A percentile compares a stretch with the other conserved stretches of the same genome.
Conservation (phyloP, 2,113 vertebrate genomes). For the Pangasianodon gigas region DNA sequence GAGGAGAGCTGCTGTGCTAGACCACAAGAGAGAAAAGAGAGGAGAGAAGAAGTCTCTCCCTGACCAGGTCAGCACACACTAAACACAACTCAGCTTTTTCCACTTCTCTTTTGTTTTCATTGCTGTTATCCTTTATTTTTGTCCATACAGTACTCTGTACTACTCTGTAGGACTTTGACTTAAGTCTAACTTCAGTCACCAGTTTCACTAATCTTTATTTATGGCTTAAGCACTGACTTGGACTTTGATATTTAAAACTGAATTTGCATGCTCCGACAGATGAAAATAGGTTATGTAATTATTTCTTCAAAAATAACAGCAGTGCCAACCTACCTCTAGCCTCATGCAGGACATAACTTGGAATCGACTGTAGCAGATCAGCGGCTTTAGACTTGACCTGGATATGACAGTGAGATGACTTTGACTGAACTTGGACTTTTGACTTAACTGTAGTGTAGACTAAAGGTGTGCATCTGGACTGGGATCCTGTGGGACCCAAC, state of each 20-base stretch:
- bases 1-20: slow-evolving; percentile 39
- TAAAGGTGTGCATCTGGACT: background rate
- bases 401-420: background rate
- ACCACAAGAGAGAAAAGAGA: slow-evolving; percentile 45
- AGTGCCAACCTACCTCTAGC: background rate
- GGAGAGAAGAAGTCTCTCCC: slow-evolving; percentile 4
- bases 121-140: slow-evolving; percentile 4
- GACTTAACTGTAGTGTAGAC: background rate
- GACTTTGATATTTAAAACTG: background rate
- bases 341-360: background rate
- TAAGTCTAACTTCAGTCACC: background rate
- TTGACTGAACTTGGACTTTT: background rate
- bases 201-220: background rate
- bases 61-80: slow-evolving; percentile 38
- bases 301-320: background rate
- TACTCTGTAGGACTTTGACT: background rate
- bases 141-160: background rate
- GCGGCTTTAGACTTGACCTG: background rate
- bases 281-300: background rate
- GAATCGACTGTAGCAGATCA: background rate
- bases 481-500: background rate
- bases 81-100: slow-evolving; percentile 26
- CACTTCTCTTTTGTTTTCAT: slow-evolving; percentile 5
- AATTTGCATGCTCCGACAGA: background rate
- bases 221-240: background rate